phyloP scores from a whole-genome alignment of 2,113 vertebrate genomes.

The rabbit (Oryctolagus cuniculus) region DNA sequence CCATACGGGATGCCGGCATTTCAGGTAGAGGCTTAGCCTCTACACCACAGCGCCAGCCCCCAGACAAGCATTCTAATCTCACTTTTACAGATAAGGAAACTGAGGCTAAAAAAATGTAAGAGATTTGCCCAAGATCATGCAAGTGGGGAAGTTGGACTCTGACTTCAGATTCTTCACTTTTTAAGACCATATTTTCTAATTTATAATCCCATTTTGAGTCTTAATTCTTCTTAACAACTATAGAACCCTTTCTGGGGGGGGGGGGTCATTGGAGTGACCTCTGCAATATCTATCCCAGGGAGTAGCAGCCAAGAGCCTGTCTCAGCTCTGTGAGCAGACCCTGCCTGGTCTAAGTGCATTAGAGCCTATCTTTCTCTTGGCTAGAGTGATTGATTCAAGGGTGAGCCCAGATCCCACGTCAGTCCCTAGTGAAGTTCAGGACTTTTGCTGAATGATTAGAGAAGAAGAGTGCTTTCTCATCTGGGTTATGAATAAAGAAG shows the following conservation, averaged over 20 bases:
- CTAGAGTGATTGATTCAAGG: neutral
- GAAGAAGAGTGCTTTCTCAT: neutral
- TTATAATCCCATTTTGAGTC: neutral
- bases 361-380: neutral
- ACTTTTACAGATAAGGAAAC: neutral
- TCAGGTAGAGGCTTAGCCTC: no score
- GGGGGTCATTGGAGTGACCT: neutral
- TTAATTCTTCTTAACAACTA: neutral
- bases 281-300: neutral
- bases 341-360: neutral
- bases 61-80: neutral
- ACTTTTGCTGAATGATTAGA: neutral
- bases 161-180: neutral
- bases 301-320: neutral
- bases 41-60: no score
- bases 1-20: no score
- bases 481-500: neutral
- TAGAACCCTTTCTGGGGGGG: neutral
- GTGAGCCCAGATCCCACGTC: neutral
- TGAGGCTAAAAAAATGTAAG: neutral
- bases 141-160: neutral
- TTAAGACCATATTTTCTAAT: neutral
- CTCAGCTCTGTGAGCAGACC: neutral
- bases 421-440: neutral
- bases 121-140: neutral